These are phyloP conservation scores for Popillia japonica DNA, from an alignment of 1,140 invertebrate genomes.

Conservation along the genomic window DNA sequence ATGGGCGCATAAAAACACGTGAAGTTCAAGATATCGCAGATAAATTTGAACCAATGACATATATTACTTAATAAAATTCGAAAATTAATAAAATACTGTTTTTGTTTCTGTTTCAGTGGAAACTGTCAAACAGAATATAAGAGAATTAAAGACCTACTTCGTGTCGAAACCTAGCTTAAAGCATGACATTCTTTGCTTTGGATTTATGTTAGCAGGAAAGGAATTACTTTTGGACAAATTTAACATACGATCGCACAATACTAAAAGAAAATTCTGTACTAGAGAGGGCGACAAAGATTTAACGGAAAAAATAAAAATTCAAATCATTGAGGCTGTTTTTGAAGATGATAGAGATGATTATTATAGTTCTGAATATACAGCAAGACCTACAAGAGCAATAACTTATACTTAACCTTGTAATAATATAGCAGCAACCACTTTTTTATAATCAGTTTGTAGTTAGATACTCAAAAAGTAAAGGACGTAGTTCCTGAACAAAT, in stretches of 20 bases:
- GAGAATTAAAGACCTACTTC: background rate
- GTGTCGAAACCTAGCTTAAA: background rate
- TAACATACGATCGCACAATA: background rate
- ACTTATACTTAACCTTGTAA: background rate
- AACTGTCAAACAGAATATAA: background rate
- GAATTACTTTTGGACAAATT: background rate
- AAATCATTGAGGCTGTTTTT: background rate
- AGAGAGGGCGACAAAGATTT: background rate
- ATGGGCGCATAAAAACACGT: too few species aligned
- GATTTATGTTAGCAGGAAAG: background rate
- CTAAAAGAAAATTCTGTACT: background rate
- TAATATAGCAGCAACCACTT: too few species aligned
- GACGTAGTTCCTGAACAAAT: too few species aligned
- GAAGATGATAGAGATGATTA: constrained; percentile 14
- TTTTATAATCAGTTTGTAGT: background rate
- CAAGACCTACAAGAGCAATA: background rate
- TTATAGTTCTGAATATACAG: background rate
- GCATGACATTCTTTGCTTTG: background rate
- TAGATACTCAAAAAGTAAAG: background rate
- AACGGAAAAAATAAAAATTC: background rate
- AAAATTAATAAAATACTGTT: too few species aligned
- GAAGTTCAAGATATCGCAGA: too few species aligned
- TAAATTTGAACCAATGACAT: too few species aligned
- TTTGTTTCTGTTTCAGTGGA: background rate
- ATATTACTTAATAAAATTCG: too few species aligned